A percentile compares a stretch with the other conserved stretches of the same genome.
phyloP scores from a whole-genome alignment of 2,113 vertebrate genomes.

The Gymnarchus niloticus region DNA sequence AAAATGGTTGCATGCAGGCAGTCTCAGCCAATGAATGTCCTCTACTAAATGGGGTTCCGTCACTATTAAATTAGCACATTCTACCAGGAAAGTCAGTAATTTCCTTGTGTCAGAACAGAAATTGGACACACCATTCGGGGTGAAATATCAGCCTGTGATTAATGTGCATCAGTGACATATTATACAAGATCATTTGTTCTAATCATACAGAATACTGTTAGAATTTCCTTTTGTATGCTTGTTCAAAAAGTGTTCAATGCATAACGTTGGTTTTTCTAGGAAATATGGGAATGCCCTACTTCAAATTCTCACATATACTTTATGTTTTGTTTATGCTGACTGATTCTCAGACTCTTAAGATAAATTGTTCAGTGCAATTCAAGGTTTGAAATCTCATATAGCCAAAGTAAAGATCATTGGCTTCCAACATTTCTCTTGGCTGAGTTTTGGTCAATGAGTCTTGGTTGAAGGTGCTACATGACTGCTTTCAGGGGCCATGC shows the following conservation, averaged over 20 bases:
- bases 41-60: not conserved
- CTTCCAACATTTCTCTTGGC: not conserved
- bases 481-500: not conserved
- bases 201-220: not conserved
- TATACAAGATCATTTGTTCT: conserved; percentile 5
- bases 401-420: not conserved
- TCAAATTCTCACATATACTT: not conserved
- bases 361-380: conserved; percentile 4
- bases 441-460: not conserved
- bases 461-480: not conserved
- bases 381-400: not conserved
- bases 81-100: not conserved
- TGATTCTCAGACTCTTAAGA: not conserved
- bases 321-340: not conserved
- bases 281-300: not conserved
- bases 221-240: not conserved
- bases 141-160: not conserved
- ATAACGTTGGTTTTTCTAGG: not conserved
- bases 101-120: not conserved
- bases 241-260: not conserved
- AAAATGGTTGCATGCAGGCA: not conserved
- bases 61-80: not conserved
- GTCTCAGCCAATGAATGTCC: not conserved
- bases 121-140: not conserved
- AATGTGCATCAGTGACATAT: not conserved